Evolutionary conservation across 2,797 vertebrate genomes (phyloP), one percentile per base, ranked within the genome.

Genomic region (Pterois miles): DNA sequence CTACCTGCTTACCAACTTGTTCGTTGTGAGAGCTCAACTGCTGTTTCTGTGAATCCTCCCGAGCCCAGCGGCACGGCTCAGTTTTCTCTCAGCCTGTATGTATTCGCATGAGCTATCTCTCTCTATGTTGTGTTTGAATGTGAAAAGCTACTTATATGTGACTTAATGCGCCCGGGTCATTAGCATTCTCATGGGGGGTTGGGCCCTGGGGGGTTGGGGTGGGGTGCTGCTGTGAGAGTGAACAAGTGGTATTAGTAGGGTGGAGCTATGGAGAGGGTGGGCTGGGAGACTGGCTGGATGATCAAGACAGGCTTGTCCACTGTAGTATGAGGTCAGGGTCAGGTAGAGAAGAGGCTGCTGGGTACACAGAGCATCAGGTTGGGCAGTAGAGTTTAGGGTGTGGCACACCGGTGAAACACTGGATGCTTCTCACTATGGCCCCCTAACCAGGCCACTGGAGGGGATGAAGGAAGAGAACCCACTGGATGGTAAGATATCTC

Each of bases 91-190:
- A 20, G 56, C 13, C 56, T 72, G 71, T n/a, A 71, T 73, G 33
- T 70, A 60, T 82, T 81, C 83, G 31, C 60, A 58, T 20, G 8
- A 54, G 34, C 64, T 31, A 31, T 54, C 34, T 57, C 18, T 54
- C 38, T 77, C 72, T 59, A 20, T 81, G 78, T 87, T 88, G 76
- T 78, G 77, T 95, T 95, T 95, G 79, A 95, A 96, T 95, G 90
- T 93, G 91, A 94, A 96, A 96, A 95, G 94, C 95, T 90, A 94
- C 94, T 91, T 93, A 88, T 90, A 88, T 84, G 88, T 93, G 86
- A 91, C 83, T 89, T 90, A 86, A 85, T 83, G 82, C 16, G 20
- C 59, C 77, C 50, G 1, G 71, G 91, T 92, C 90, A 94, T 96
- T 95, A 94, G 93, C 95, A 94, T 94, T 90, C 87, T 84, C 85